Evolutionary conservation across 1,140 invertebrate species (phyloP), one percentile per base, ranked within the genome.

Genomic region (Drosophila pruinosa): DNA sequence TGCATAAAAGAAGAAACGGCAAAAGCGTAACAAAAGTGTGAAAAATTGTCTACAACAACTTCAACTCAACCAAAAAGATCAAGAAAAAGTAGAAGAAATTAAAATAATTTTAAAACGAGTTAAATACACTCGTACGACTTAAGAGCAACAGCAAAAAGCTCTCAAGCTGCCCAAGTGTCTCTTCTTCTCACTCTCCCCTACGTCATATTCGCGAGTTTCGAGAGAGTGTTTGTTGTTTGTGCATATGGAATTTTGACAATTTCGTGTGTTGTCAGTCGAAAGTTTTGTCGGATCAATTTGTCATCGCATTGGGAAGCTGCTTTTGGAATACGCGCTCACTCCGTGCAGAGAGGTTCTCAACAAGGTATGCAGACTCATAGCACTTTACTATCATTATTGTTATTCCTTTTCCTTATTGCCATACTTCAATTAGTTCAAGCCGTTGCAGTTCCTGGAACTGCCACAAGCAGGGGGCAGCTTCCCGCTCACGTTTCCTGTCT

Each of bases 401-500:
- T 52, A 15, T 50, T 38, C 26, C 41, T 48, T 56, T 64, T 47
- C 43, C 47, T 68, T 68, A 63, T 69, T 69, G 41, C 17, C 41
- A 43, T 21, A 1, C 12, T 19, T 61, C 28, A 36, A 53, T 62
- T 43, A 34, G 43, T 63, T 63, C 28, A 21, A 24, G 41, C 17
- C 8, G 17, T n/a, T 12, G 14, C 34, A 39, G 17, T 70, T 71
- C 52, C 34, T 34, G 45, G 61, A 71, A 71, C 0, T 54, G 39
- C 21, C 28, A 36, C n/a, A 41, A 56, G 47, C 48, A 28, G 39
- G 48, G 48, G 39, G 28, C 22, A 38, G 50, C 61, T 50, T 22
- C 57, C 39, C 52, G 43, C 45, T 73, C 71, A 73, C 71, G 64
- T 74, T 82, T 82, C 78, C 78, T 82, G 74, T 82, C 78, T 74